Conservation (phyloP, 2,888 invertebrate genomes). For the Mycalesis mineus region DNA sequence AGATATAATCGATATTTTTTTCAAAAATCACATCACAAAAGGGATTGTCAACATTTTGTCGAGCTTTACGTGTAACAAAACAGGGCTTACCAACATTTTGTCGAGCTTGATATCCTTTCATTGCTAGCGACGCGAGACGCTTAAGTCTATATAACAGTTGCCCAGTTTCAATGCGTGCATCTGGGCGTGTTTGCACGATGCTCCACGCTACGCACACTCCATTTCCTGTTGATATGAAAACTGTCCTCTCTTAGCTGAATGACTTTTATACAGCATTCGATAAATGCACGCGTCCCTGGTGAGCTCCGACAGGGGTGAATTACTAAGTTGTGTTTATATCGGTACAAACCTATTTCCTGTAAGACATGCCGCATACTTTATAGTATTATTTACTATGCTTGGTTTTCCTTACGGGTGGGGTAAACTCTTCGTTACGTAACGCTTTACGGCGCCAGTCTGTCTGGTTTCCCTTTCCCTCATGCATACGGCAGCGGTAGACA, state of each 20-base stretch:
- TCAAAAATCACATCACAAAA: no score
- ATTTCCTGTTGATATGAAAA: conserved; percentile 64
- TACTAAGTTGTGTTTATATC: conserved; percentile 31
- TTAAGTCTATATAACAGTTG: not conserved
- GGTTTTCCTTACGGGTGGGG: no score
- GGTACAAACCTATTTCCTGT: conserved; percentile 15
- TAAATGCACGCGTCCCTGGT: conserved; percentile 18
- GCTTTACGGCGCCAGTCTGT: no score
- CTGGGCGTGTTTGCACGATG: conserved; percentile 57
- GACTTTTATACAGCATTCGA: conserved; percentile 25
- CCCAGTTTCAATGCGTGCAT: conserved; percentile 67
- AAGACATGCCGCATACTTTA: no score
- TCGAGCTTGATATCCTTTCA: not conserved
- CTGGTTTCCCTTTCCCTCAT: no score
- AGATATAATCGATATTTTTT: no score
- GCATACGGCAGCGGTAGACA: no score
- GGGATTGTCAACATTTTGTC: no score
- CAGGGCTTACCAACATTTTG: not conserved
- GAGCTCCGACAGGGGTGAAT: conserved; percentile 27
- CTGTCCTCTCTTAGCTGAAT: conserved; percentile 48
- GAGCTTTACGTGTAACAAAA: no score
- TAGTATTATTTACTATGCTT: no score
- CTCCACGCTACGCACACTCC: conserved; percentile 61
- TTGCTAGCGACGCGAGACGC: not conserved
- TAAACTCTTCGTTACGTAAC: no score